phyloP scores from a whole-genome alignment of 2,113 vertebrate species.

The Lates calcarifer region DNA sequence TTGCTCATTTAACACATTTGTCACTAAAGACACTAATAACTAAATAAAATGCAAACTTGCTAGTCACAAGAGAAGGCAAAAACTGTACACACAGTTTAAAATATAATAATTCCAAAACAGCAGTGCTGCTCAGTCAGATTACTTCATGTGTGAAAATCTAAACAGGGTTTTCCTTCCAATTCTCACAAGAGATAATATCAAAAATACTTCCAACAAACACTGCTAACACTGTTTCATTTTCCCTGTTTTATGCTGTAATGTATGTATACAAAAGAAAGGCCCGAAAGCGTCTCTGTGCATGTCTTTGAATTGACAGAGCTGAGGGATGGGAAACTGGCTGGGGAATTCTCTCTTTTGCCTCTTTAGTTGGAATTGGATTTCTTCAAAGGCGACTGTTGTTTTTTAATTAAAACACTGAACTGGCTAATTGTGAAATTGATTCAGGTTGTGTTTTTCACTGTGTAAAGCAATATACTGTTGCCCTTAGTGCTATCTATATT shows the following conservation, averaged over 20 bases:
- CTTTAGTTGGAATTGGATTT: constrained; percentile 82
- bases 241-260: constrained; percentile 37
- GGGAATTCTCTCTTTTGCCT: constrained; percentile 73
- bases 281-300: constrained; percentile 46
- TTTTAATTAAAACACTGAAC: constrained; percentile 84
- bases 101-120: not conserved
- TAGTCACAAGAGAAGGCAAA: not conserved
- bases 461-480: constrained; percentile 74
- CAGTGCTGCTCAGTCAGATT: not conserved
- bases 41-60: too few species aligned
- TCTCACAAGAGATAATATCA: constrained; percentile 16
- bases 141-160: constrained; percentile 5
- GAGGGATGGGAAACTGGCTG: constrained; percentile 59
- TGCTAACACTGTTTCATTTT: not conserved
- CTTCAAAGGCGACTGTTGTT: constrained; percentile 81
- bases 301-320: constrained; percentile 73
- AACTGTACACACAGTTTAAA: too few species aligned
- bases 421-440: constrained; percentile 85
- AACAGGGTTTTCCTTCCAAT: constrained; percentile 12
- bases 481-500: constrained; percentile 70
- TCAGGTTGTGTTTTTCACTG: constrained; percentile 77
- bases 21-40: too few species aligned
- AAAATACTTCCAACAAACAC: constrained; percentile 32
- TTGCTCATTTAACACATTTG: too few species aligned
- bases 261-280: constrained; percentile 41